Conservation (phyloP, 2,113 vertebrate species). For the Amia ocellicauda region DNA sequence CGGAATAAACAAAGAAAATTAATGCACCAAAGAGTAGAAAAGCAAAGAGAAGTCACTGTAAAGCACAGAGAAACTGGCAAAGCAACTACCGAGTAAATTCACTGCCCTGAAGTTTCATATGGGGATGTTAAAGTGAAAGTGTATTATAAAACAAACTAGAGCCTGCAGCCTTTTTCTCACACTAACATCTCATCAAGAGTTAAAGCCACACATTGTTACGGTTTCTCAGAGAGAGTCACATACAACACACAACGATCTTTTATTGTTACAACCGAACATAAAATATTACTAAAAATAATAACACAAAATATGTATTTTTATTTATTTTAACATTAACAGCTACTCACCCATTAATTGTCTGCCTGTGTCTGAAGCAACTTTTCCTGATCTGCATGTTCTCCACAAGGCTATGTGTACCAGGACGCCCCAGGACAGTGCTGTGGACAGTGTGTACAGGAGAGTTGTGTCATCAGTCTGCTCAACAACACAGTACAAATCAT, state of each 20-base stretch:
- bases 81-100: too few species aligned
- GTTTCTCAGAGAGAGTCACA: too few species aligned
- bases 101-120: too few species aligned
- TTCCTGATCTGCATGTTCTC: conserved; percentile 66
- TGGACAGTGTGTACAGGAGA: too few species aligned
- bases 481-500: conserved; percentile 38
- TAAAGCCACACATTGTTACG: too few species aligned
- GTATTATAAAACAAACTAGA: too few species aligned
- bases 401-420: too few species aligned
- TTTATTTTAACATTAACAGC: background rate
- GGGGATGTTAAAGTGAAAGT: too few species aligned
- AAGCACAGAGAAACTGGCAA: background rate
- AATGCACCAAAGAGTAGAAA: background rate
- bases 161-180: too few species aligned
- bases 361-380: background rate
- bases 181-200: too few species aligned
- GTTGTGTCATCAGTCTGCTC: conserved; percentile 37
- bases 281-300: background rate
- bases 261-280: background rate
- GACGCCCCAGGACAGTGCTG: too few species aligned
- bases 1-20: background rate
- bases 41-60: background rate
- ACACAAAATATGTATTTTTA: background rate
- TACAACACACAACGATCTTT: background rate
- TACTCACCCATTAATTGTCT: background rate